Base-by-base conservation (phyloP, 2,113 vertebrate species). In the Sorex araneus region DNA sequence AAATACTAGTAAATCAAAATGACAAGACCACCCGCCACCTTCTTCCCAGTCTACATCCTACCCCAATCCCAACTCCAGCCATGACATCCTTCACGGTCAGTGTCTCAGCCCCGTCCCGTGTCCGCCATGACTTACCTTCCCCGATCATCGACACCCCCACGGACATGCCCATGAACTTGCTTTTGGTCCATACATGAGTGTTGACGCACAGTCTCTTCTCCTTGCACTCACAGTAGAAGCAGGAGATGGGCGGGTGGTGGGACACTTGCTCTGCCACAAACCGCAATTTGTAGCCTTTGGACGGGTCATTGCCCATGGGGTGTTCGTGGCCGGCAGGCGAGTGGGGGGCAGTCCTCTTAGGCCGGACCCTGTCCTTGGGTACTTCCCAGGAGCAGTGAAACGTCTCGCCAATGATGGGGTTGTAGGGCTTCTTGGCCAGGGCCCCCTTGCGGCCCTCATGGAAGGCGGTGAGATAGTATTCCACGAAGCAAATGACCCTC, bases 131-230 rank as follows among this genome's bases (percentile, higher is more conserved):
- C 98, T 98, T 98, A 99, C 99, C 99, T 99, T 99, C 99, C 84
- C 99, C 99, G 34, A 99, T 98, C 99, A 99, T 99, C 87, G 99
- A 99, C 97, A 99, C 99, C 54, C 99, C 99, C 97, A 99, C 98
- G 3, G 99, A 99, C 99, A 99, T 99, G 83, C 99, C 99, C 99
- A 99, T 98, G 97, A 99, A 99, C 98, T 99, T 99, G 99, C 99
- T 99, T 97, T 99, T 99, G 98, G 99, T 99, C 99, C 99, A 99
- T 2, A 99, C 98, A 0, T 99, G 99, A 40, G 99, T 98, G 80
- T 98, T 99, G 94, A 99, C 98, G 4, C 99, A 99, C 97, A 99
- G 98, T 84, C 97, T 98, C 98, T 98, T 98, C 97, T 99, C 99
- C 82, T 98, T 98, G 97, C 99, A 99, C 97, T 99, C 99, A 43